phyloP scores from a whole-genome alignment of 2,888 invertebrate genomes.

The Steinernema carpocapsae region DNA sequence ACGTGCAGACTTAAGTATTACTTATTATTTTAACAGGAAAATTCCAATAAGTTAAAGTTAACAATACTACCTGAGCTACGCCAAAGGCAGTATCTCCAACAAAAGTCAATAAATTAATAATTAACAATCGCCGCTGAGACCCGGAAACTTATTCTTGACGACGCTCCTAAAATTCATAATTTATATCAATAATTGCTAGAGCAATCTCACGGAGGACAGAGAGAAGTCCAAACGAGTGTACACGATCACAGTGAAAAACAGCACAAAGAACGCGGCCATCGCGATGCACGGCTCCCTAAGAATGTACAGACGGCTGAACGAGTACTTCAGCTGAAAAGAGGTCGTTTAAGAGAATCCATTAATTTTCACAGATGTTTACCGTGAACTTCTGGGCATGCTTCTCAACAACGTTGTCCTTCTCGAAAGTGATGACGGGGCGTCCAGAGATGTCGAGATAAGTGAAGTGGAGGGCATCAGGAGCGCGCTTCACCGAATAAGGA shows the following conservation, averaged over 20 bases:
- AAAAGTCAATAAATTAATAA: conserved; percentile 26
- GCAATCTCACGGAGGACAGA: background rate
- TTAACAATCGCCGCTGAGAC: background rate
- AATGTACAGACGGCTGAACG: conserved; percentile 83
- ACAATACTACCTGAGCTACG: conserved; percentile 8
- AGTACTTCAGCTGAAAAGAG: conserved; percentile 77
- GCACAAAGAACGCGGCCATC: conserved; percentile 83
- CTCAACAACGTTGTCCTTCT: conserved; percentile 85
- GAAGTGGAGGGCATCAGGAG: conserved; percentile 80
- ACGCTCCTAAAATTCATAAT: conserved; percentile 11
- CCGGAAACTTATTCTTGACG: conserved; percentile 7
- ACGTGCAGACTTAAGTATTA: no score
- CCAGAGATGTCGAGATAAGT: conserved; percentile 95
- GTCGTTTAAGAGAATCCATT: background rate
- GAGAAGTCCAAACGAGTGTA: conserved; percentile 95
- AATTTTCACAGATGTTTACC: conserved; percentile 42
- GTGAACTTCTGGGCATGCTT: conserved; percentile 91
- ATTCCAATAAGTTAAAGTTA: conserved; percentile 1
- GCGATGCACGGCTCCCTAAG: conserved; percentile 91
- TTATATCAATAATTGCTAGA: background rate
- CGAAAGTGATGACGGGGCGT: conserved; percentile 84
- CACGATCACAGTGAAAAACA: conserved; percentile 89
- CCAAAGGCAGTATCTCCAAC: conserved; percentile 7
- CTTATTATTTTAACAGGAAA: no score
- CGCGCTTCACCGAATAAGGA: conserved; percentile 81